Conservation (phyloP, 2,888 invertebrate species). For the Junonia oenone region DNA sequence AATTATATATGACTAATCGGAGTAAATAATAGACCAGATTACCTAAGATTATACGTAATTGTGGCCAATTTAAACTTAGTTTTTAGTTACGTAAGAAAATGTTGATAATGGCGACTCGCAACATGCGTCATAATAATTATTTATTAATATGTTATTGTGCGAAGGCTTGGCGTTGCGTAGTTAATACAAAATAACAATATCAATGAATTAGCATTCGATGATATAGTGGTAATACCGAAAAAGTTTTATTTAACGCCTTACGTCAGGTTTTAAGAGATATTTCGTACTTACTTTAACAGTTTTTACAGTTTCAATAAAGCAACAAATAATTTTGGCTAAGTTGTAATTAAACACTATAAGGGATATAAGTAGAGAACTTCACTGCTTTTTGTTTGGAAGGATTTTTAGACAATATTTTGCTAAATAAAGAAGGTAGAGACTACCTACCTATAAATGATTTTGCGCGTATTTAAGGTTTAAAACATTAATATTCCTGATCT, state of each 20-base stretch:
- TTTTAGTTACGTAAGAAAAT: slow-evolving; percentile 4
- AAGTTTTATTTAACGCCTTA: too few relatives aligned
- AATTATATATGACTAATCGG: slow-evolving; percentile 7
- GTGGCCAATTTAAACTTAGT: neutral
- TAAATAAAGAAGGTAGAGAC: too few relatives aligned
- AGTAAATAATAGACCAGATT: neutral
- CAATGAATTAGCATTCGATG: too few relatives aligned
- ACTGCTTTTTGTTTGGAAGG: too few relatives aligned
- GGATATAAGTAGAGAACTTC: too few relatives aligned
- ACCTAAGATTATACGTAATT: slow-evolving; percentile 14
- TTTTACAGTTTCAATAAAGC: too few relatives aligned
- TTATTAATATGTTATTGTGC: neutral
- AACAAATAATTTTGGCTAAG: too few relatives aligned
- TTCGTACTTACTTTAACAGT: too few relatives aligned
- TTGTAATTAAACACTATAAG: too few relatives aligned
- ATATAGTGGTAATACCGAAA: too few relatives aligned
- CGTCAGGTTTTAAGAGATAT: too few relatives aligned
- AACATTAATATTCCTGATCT: neutral
- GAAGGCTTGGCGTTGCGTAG: neutral
- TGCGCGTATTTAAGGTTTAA: neutral
- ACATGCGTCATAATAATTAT: neutral
- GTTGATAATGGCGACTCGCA: neutral
- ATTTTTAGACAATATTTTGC: too few relatives aligned
- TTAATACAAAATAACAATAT: neutral
- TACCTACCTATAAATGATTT: neutral